phyloP scores from a whole-genome alignment of 2,797 vertebrate genomes.

The Acrossocheilus fasciatus region DNA sequence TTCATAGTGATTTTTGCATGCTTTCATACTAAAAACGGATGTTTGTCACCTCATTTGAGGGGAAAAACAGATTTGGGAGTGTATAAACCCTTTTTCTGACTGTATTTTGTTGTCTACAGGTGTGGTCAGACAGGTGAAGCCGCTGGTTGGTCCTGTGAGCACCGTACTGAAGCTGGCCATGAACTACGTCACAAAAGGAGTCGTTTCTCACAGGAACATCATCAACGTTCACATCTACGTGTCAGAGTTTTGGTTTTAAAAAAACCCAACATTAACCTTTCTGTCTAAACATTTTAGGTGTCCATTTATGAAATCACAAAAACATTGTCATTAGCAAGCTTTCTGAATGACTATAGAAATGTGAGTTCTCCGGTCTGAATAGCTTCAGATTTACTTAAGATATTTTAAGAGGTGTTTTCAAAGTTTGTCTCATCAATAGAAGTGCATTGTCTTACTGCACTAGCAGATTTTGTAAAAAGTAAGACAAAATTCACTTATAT shows the following conservation, averaged over 20 bases:
- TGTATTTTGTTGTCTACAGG: constrained; percentile 73
- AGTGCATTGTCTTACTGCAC: not conserved
- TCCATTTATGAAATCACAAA: constrained; percentile 44
- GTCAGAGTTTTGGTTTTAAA: constrained; percentile 96
- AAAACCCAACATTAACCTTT: not conserved
- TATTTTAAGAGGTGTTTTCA: not conserved
- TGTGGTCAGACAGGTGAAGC: constrained; percentile 91
- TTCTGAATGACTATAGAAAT: not conserved
- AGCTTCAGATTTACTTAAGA: not conserved
- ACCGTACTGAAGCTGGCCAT: constrained; percentile 91
- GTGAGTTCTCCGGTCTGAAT: not conserved
- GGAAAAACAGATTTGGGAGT: not conserved
- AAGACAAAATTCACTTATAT: not conserved
- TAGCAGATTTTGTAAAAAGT: not conserved
- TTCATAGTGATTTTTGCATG: not conserved
- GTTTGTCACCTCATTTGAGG: not conserved
- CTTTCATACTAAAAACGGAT: not conserved
- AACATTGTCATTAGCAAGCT: constrained; percentile 8
- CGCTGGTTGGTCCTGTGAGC: constrained; percentile 86
- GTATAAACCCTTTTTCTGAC: not conserved
- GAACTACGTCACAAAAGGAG: constrained; percentile 88
- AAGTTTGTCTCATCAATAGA: not conserved
- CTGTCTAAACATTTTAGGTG: constrained; percentile 30
- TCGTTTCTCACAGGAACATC: constrained; percentile 89
- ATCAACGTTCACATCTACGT: constrained; percentile 93